Conservation (phyloP, 1,140 invertebrate genomes). For the Dreissena polymorpha region DNA sequence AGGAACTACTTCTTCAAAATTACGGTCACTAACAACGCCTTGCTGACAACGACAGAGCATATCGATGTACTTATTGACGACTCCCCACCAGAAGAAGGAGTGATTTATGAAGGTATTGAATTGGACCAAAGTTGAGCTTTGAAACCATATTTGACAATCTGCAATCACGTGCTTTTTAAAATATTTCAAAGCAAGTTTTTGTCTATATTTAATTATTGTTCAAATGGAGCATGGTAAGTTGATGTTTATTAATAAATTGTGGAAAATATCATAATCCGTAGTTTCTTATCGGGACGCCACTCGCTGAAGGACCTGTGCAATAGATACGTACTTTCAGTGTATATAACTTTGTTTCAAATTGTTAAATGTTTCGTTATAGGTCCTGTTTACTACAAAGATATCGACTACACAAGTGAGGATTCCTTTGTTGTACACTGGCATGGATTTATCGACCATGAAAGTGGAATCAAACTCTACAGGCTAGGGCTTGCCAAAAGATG, state of each 20-base stretch:
- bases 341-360: not conserved
- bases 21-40: conserved; percentile 56
- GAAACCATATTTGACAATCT: not conserved
- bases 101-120: too few species aligned
- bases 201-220: not conserved
- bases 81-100: conserved; percentile 58
- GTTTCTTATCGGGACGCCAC: not conserved
- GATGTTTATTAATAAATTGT: not conserved
- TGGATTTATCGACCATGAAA: too few species aligned
- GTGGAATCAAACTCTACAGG: too few species aligned
- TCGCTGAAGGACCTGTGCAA: not conserved
- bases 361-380: conserved; percentile 19
- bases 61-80: conserved; percentile 56
- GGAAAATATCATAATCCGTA: not conserved
- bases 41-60: conserved; percentile 31
- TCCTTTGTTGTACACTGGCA: too few species aligned
- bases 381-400: conserved; percentile 29
- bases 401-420: conserved; percentile 60
- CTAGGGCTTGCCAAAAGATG: too few species aligned
- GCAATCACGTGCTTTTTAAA: not conserved
- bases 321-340: not conserved
- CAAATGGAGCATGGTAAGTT: not conserved
- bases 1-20: too few species aligned
- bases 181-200: too few species aligned
- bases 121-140: not conserved